Base-by-base conservation (phyloP, 2,888 invertebrate genomes). In the Cremastinae sp. region DNA sequence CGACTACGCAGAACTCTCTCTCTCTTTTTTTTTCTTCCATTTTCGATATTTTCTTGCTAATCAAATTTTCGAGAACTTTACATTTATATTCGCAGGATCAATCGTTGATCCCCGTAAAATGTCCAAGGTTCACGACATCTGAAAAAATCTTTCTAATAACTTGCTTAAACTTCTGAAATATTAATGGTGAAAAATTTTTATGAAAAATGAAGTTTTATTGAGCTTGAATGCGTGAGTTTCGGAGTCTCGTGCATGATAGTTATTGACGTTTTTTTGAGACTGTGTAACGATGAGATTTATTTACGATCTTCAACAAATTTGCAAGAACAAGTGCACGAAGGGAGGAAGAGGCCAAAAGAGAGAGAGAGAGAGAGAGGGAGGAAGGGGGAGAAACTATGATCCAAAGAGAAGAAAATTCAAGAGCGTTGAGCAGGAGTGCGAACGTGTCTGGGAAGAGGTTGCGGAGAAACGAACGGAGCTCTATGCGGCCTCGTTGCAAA, bases 401-500 rank as follows among this genome's bases (percentile, higher is more conserved):
- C n/a, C 22, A 5, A 28, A 47, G 10, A 14, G 49, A 49, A 49
- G 9, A 71, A 75, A 66, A 66, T 71, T 66, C 43, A 65, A 53
- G 64, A 53, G 51, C 51, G 51, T 65, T 28, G 43, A n/a, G 59
- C 65, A 34, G 49, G 22, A 8, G 34, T 41, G 22, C 34, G 49
- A 62, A 56, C 34, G 54, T 43, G 1, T 34, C 14, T 58, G 41
- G 43, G 53, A 36, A 56, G 14, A 68, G 2, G 68, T 16, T 36
- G 58, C 36, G 62, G 28, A 47, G n/a, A 18, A 51, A 49, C 14
- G 18, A n/a, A 49, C 5, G 3, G 56, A 22, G 45, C 41, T 49
- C 18, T 41, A 49, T 70, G 51, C 47, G 71, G 22, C 54, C 74
- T 56, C 73, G 76, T 70, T 59, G 73, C 73, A 75, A 75, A 78